Evolutionary conservation across 1,140 invertebrate genomes (phyloP).

Genomic region (Sminthurinus signatus): DNA sequence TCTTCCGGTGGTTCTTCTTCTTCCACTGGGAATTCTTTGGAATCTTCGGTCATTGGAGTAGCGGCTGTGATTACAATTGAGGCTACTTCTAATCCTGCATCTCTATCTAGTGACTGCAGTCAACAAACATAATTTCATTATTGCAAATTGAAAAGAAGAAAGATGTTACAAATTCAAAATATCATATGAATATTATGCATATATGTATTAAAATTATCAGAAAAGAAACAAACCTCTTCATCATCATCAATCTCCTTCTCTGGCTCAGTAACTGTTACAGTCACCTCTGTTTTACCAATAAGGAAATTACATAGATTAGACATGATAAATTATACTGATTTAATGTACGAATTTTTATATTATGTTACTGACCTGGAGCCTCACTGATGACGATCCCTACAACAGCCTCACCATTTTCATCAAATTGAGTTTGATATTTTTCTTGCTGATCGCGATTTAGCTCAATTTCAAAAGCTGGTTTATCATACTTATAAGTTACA

Average conservation of each 20-base stretch:
- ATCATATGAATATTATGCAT: not conserved
- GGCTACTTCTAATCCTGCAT: conserved; percentile 47
- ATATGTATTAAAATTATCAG: too few relatives aligned
- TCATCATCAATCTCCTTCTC: conserved; percentile 28
- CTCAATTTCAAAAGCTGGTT: conserved; percentile 54
- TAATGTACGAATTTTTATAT: not conserved
- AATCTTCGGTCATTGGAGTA: conserved; percentile 76
- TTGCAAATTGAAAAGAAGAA: conserved; percentile 6
- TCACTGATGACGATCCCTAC: conserved; percentile 36
- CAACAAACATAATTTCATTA: conserved; percentile 29
- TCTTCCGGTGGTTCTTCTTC: conserved; percentile 34
- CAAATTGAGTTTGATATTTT: conserved; percentile 67
- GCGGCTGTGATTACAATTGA: conserved; percentile 70
- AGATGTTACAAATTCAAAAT: too few relatives aligned
- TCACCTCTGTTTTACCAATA: conserved; percentile 19
- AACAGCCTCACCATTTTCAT: conserved; percentile 26
- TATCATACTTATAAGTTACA: conserved; percentile 4
- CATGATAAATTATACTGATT: too few relatives aligned
- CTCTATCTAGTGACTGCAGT: conserved; percentile 47
- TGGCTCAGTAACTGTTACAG: conserved; percentile 33
- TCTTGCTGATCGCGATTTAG: conserved; percentile 62
- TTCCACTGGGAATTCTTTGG: conserved; percentile 54
- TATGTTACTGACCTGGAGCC: conserved; percentile 30
- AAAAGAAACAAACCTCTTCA: too few relatives aligned
- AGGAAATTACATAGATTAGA: too few relatives aligned